Evolutionary conservation across 2,888 invertebrate species (phyloP), one percentile per base, ranked within the genome.

Genomic region (Acheta domesticus): DNA sequence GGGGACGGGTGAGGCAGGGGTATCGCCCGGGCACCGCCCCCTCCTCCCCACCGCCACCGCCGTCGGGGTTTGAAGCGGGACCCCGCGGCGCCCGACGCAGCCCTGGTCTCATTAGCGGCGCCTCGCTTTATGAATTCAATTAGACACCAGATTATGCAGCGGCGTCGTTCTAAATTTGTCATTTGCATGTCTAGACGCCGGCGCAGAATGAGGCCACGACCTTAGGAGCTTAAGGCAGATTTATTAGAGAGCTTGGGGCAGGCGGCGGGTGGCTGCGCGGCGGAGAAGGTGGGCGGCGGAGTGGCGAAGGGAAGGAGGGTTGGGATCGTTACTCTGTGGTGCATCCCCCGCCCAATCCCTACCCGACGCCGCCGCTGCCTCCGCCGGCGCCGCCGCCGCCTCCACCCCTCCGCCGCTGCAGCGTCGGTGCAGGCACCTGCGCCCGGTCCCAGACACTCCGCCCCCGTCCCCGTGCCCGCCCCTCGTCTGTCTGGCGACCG

Each of bases 81-180:
- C 14, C 62, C 62, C 36, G 36, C 36, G 36, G 36, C 36, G 36
- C 36, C 36, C 36, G 36, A 8, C 36, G 36, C 36, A 36, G 36
- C 36, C 36, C 36, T 36, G 62, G 62, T 62, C 62, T 62, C 62
- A 62, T 62, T 62, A 62, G 62, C 62, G 62, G 62, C 62, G 62
- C 62, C 62, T 62, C 62, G 62, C 62, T 62, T 62, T 62, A 62
- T 62, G 62, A 62, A 62, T 62, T 62, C 62, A 62, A 62, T 62
- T 62, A 62, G 62, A 62, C 62, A 62, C 62, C 62, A 62, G 62
- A 62, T 62, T 62, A 62, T 62, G 62, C 62, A 62, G 62, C 62
- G 62, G 62, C 62, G 62, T 62, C 62, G 62, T 62, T 62, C 62
- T 62, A 62, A 62, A 62, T 62, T 62, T 62, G 62, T 62, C 62